Base-by-base conservation (phyloP, 2,113 vertebrate species). In the Trichomycterus rosablanca region DNA sequence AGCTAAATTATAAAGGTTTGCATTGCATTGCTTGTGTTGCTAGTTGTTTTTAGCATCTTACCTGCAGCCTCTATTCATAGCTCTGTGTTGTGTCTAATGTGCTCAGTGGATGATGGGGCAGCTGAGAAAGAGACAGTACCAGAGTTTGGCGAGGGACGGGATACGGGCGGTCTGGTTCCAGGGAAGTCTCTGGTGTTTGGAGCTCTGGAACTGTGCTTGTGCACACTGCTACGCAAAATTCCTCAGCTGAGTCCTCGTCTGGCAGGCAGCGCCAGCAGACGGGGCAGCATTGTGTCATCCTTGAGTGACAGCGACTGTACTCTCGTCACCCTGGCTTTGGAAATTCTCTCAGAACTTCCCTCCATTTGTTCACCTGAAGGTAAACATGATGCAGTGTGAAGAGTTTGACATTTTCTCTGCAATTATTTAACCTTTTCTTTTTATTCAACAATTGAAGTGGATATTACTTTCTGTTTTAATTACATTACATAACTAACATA, bases 121-220 rank as follows among this genome's bases (percentile, higher is more conserved):
- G 87, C 91, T n/a, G 95, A 98, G 84, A 97, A 98, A 79, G 95
- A 98, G 84, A 97, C 90, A 0, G 68, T 93, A 28, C 95, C 94
- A 2, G 95, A 95, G 74, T 95, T 93, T 66, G 95, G 95, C 6
- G 95, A 98, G 76, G 95, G 95, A 7, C 88, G 91, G 67, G 93
- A 97, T 67, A 97, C 94, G 0, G 94, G 95, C 18, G 93, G 92
- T 37, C 78, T 98, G 73, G 80, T 95, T 44, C 92, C 93, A 19
- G 95, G 94, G 2, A 91, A 83, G 57, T 98, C 95, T 15, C 82
- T 98, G 74, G 94, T 97, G 51, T 92, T 97, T 0, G 93, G 89
- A 59, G 86, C 91, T 0, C 77, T 97, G 68, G 87, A 97, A 73
- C 73, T 97, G 32, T 94, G 92, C 78, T 89, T 98, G 32, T 93